Base-by-base conservation (phyloP, 1,140 invertebrate genomes). In the Brachionus rubens region DNA sequence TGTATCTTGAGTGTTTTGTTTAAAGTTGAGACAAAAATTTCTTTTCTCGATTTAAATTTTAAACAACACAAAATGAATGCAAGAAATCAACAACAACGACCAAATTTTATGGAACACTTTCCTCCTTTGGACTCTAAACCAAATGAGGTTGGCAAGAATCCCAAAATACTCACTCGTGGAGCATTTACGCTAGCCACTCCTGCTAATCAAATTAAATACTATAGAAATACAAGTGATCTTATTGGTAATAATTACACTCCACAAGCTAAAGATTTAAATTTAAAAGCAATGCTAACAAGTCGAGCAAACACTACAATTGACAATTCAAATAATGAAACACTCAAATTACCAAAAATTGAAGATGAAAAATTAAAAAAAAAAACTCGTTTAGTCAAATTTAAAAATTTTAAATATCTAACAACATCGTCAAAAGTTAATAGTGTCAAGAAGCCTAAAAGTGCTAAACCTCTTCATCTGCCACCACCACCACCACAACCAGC, bases 201-300 rank as follows among this genome's bases (percentile, higher is more conserved):
- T 33, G 83, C 81, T 75, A 84, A 85, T 77, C 83, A 84, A 78
- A 78, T 84, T 52, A 83, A 82, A 78, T 81, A 78, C 76, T 80
- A 82, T 78, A 82, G 86, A 14, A 88, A 87, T 77, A 89, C 89
- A 2, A 87, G 85, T 46, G 89, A 91, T 82, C 87, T 86, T 41
- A 89, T 89, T 62, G 89, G 86, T 54, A 87, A 84, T 78, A 84
- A 83, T 76, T 89, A 87, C 78, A 88, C 87, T 3, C 88, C 88
- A n/a, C 79, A 82, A 56, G 85, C 86, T 1, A 83, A 84, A 40
- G 80, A 84, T 76, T 82, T 89, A 48, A 84, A 84, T 76, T n/a
- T n/a, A n/a, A n/a, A n/a, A n/a, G n/a, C n/a, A n/a, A n/a, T n/a
- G n/a, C n/a, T n/a, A n/a, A n/a, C n/a, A n/a, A n/a, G n/a, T n/a